A percentile compares a stretch with the other conserved stretches of the same genome.
These are phyloP conservation scores for Tryphoninae sp. DNA, from an alignment of 2,888 invertebrate genomes.

Conservation along the genomic window DNA sequence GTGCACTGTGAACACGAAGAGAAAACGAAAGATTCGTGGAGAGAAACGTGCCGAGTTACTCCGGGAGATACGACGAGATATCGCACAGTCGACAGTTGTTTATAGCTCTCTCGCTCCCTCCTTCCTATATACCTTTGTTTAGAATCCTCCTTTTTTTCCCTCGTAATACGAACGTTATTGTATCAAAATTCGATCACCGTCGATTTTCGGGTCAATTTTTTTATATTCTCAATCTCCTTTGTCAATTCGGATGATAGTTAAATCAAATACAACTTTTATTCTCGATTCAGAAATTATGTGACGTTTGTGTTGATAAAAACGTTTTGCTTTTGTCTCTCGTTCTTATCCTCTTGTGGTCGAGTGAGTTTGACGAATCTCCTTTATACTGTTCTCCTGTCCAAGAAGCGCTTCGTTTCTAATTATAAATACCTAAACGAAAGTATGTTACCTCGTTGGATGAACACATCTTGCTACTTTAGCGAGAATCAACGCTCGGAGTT, in stretches of 20 bases:
- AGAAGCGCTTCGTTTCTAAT: constrained; percentile 57
- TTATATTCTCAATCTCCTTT: background rate
- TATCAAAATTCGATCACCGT: background rate
- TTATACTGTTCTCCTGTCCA: background rate
- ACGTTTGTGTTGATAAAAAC: background rate
- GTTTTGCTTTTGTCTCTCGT: background rate
- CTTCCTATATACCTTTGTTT: background rate
- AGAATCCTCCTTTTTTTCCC: background rate
- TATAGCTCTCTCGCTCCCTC: constrained; percentile 3
- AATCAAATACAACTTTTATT: too few relatives aligned
- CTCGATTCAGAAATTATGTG: too few relatives aligned
- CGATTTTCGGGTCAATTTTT: background rate
- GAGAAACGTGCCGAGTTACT: constrained; percentile 35
- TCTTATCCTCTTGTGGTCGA: constrained; percentile 24
- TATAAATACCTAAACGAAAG: constrained; percentile 54
- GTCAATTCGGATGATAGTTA: background rate
- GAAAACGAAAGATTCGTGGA: constrained; percentile 22
- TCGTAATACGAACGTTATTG: background rate
- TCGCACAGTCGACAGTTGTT: constrained; percentile 22
- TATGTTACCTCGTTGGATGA: constrained; percentile 40
- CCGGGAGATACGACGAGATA: constrained; percentile 37
- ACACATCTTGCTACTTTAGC: constrained; percentile 40
- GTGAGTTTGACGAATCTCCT: constrained; percentile 22
- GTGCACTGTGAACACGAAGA: constrained; percentile 8
- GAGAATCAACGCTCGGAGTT: constrained; percentile 7